Evolutionary conservation across 2,888 invertebrate genomes (phyloP), one percentile per base, ranked within the genome.

Genomic region (Megaustenia siamemsis): DNA sequence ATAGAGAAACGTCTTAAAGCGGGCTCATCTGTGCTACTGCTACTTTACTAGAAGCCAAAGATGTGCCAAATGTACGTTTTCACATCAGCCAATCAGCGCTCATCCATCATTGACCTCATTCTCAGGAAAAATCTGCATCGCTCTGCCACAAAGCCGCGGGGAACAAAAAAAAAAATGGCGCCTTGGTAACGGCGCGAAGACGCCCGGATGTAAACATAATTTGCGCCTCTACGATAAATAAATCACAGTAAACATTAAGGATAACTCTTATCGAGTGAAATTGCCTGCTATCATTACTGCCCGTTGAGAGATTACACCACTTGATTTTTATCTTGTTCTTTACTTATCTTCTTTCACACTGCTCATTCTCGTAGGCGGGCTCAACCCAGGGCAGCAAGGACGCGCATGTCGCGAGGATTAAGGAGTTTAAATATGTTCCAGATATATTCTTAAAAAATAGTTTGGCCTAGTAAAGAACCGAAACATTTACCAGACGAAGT

Each of bases 191-290:
- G 40, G 53, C 15, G n/a, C 32, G 28, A 43, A 45, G 3, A 66
- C 18, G 28, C 66, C 63, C 43, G 66, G 66, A 79, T 63, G 28
- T 63, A 66, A 32, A 63, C 66, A 40, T 66, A 63, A 43, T 63
- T 66, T 28, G 32, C 56, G 35, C 15, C 56, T 76, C 56, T 6
- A 6, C 56, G 21, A 56, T 53, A 56, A 53, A 56, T 53, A 76
- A 76, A 56, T 71, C 28, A 75, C 49, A 24, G 75, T 56, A 56
- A 56, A 56, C 56, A 76, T 76, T 8, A 73, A 21, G 43, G 73
- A 43, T 1, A 45, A 40, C 69, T 24, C 73, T 73, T 40, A 43
- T 73, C 73, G n/a, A 43, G 45, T 28, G n/a, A 2, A 45, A n/a
- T 2, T 73, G n/a, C 24, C 18, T n/a, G n/a, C n/a, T 66, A n/a